A percentile compares a stretch with the other conserved stretches of the same genome.
These are phyloP conservation scores for Agrilus biguttatus DNA, from an alignment of 2,888 invertebrate genomes.

Conservation along the genomic window DNA sequence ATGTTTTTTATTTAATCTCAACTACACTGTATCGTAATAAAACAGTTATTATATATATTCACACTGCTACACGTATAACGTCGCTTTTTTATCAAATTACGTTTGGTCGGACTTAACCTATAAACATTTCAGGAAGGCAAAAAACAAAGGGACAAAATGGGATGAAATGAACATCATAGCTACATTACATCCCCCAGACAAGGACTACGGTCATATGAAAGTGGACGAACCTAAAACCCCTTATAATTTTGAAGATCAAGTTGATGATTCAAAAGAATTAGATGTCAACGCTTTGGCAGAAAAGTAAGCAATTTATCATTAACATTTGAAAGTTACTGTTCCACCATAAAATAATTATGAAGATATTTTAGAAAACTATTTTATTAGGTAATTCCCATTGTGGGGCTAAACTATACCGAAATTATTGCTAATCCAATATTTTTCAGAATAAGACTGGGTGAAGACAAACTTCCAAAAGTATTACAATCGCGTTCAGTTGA, in stretches of 20 bases:
- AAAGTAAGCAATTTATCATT: constrained; percentile 36
- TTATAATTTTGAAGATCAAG: constrained; percentile 41
- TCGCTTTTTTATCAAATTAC: too few species aligned
- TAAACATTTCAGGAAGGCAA: constrained; percentile 15
- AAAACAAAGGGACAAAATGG: constrained; percentile 59
- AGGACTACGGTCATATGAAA: constrained; percentile 99
- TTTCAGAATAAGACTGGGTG: constrained; percentile 28
- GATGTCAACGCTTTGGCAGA: constrained; percentile 64
- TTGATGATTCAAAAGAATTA: constrained; percentile 39
- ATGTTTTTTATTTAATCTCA: neutral
- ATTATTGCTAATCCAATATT: neutral
- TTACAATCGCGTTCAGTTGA: constrained; percentile 25
- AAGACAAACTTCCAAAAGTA: constrained; percentile 32
- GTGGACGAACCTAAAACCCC: constrained; percentile 97
- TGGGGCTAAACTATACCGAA: neutral
- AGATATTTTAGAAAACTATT: too few species aligned
- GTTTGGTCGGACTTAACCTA: too few species aligned
- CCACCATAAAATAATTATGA: too few species aligned
- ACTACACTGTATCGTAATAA: neutral
- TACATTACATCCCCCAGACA: constrained; percentile 93
- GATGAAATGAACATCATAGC: constrained; percentile 99
- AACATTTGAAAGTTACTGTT: neutral
- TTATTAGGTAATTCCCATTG: too few species aligned
- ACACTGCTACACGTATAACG: neutral
- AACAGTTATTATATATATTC: neutral